Conservation (phyloP, 2,888 invertebrate species). For the Venustoraphidia nigricollis region DNA sequence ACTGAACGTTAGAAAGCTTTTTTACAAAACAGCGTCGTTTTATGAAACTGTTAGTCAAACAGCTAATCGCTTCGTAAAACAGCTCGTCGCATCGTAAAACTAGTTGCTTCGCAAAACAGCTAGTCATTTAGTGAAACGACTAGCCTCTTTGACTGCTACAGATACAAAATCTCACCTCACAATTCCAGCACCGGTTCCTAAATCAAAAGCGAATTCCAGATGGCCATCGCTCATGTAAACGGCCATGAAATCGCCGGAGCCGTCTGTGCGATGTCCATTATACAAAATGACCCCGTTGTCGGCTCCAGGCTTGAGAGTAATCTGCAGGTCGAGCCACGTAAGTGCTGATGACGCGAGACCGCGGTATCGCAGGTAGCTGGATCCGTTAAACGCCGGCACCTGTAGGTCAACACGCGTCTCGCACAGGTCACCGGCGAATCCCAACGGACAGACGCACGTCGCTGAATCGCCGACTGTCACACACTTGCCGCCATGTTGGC, state of each 20-base stretch:
- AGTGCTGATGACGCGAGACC: slow-evolving; percentile 73
- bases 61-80: too few relatives aligned
- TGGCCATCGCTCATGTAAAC: slow-evolving; percentile 69
- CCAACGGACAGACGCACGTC: slow-evolving; percentile 80
- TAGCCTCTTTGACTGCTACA: background rate
- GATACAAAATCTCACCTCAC: slow-evolving; percentile 44
- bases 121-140: too few relatives aligned
- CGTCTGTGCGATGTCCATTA: slow-evolving; percentile 78
- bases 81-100: too few relatives aligned
- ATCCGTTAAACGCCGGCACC: slow-evolving; percentile 90
- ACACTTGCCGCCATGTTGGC: slow-evolving; percentile 87
- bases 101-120: too few relatives aligned
- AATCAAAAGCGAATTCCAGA: slow-evolving; percentile 82
- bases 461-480: slow-evolving; percentile 37
- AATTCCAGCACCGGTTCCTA: slow-evolving; percentile 81
- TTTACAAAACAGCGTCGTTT: too few relatives aligned
- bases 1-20: too few relatives aligned
- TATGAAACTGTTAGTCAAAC: too few relatives aligned
- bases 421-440: slow-evolving; percentile 82
- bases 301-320: slow-evolving; percentile 69
- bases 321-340: slow-evolving; percentile 79
- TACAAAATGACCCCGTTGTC: slow-evolving; percentile 76
- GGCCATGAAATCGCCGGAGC: slow-evolving; percentile 84
- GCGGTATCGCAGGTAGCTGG: slow-evolving; percentile 76
- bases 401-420: slow-evolving; percentile 78